Percentiles rank a stretch among this genome's conserved stretches.
Evolutionary conservation across 2,888 invertebrate species (phyloP).

Genomic region (Oxyteleia sp.): DNA sequence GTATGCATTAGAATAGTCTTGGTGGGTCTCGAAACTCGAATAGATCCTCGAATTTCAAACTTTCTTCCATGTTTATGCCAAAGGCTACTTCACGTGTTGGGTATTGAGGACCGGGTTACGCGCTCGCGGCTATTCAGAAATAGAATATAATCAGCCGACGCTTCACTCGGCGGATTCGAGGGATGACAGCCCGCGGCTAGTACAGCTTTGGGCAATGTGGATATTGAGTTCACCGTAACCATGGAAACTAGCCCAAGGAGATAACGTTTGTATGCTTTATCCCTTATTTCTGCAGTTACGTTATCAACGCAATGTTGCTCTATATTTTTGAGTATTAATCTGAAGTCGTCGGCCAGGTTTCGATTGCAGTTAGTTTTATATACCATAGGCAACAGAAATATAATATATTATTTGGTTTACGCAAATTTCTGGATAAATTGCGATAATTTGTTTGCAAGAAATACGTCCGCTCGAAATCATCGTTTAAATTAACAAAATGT

Average conservation of each 20-base stretch:
- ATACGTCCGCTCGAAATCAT: not conserved
- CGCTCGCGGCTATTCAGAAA: constrained; percentile 84
- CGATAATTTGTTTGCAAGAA: not conserved
- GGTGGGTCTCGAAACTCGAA: constrained; percentile 58
- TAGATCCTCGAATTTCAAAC: constrained; percentile 83
- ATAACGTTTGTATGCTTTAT: constrained; percentile 86
- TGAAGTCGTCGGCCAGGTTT: constrained; percentile 58
- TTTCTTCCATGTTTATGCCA: constrained; percentile 83
- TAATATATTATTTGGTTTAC: constrained; percentile 26
- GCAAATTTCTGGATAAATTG: not conserved
- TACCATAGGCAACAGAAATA: constrained; percentile 18
- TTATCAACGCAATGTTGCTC: constrained; percentile 78
- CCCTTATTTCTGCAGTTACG: constrained; percentile 85
- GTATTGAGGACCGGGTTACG: constrained; percentile 79
- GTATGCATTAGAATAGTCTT: constrained; percentile 50
- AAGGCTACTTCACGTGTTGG: constrained; percentile 84
- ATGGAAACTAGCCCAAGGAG: constrained; percentile 85
- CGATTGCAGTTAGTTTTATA: constrained; percentile 20
- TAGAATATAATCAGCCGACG: constrained; percentile 87
- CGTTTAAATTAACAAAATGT: not conserved
- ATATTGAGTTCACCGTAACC: constrained; percentile 87
- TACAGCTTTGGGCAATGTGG: constrained; percentile 81
- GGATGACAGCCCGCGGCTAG: constrained; percentile 86
- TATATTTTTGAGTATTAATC: constrained; percentile 74
- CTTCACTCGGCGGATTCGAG: constrained; percentile 85